Base-by-base conservation (phyloP, 2,888 invertebrate genomes). In the Xylocampa areola region DNA sequence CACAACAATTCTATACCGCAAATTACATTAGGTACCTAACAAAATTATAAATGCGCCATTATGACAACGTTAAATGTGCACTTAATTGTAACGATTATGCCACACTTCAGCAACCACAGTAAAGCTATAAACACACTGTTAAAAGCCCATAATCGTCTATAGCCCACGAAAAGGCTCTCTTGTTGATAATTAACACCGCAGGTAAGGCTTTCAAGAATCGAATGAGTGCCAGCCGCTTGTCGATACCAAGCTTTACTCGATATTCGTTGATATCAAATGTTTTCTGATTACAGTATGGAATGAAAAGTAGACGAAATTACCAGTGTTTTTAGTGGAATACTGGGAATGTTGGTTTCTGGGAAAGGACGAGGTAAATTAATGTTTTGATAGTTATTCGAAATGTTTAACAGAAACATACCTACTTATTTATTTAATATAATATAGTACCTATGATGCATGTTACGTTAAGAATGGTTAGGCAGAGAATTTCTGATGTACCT, bases 41-140 rank as follows among this genome's bases (percentile, higher is more conserved):
- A 63, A 45, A 63, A 70, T 68, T 50, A 68, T 54, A 58, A 70
- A 68, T 55, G 53, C 53, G 53, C 59, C 59, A 55, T 73, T 63
- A 73, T 63, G 54, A 65, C 37, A 32, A 35, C 60, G 57, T 73
- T 37, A 65, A 59, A 53, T 45, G 45, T 53, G 52, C 53, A 47
- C 57, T 64, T 65, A 69, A 71, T 65, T 51, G 70, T 69, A 49
- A 73, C 54, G 58, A 48, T 73, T 55, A 71, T 58, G 54, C 41
- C 55, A 57, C 47, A 73, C 63, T 72, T 53, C 19, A 58, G 43
- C 35, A 55, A 70, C 62, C 65, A 57, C 74, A 40, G 59, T 61
- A 39, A 66, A 48, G 43, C 47, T 47, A 74, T 73, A 70, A 74
- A 74, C 71, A 74, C 67, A 63, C 55, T 61, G 66, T 73, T 70